Conservation (phyloP, 2,113 vertebrate genomes). For the Chunga burmeisteri region DNA sequence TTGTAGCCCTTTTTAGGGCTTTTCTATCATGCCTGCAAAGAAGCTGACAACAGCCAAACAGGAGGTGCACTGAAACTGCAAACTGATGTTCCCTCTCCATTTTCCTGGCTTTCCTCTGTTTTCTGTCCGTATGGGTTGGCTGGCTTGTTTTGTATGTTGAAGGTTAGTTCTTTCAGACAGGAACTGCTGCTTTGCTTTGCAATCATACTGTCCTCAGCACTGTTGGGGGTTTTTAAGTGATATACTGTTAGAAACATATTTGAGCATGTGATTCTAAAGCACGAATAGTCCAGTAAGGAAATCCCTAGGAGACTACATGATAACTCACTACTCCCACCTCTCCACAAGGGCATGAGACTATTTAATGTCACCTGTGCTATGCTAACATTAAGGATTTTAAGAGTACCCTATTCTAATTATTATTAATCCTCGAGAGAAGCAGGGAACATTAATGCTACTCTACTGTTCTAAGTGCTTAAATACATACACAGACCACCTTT, state of each 20-base stretch:
- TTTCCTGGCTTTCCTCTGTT: neutral
- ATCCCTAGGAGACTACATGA: neutral
- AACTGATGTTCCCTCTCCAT: neutral
- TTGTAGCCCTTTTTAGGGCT: neutral
- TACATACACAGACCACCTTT: neutral
- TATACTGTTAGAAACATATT: neutral
- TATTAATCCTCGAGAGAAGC: neutral
- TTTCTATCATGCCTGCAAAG: neutral
- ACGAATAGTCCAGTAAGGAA: neutral
- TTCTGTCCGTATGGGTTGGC: neutral
- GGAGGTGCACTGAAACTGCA: neutral
- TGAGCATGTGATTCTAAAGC: neutral
- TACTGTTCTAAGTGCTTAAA: neutral
- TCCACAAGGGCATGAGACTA: neutral
- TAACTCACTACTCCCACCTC: neutral
- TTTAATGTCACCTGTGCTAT: neutral
- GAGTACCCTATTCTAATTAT: neutral
- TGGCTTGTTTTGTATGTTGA: neutral
- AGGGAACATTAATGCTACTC: neutral
- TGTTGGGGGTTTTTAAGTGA: neutral
- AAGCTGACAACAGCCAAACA: neutral
- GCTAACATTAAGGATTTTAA: neutral
- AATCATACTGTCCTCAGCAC: neutral
- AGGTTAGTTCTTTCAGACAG: neutral
- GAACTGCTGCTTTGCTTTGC: neutral